Evolutionary conservation across 2,113 vertebrate species (phyloP).

Genomic region (Turnix velox): DNA sequence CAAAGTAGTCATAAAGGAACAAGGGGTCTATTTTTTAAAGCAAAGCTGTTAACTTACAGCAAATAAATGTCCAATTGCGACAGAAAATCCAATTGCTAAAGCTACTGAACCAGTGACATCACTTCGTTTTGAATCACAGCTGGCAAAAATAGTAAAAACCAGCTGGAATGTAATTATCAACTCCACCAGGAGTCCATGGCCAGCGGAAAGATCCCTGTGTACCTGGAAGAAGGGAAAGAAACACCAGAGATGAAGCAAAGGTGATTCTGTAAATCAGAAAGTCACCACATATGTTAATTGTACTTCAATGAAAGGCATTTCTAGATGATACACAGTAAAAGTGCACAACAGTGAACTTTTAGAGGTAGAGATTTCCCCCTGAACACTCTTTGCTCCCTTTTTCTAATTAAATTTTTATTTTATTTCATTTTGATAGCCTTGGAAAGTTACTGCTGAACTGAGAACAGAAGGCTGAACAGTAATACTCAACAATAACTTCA

Average conservation of each 20-base stretch:
- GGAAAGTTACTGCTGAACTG: constrained; percentile 2
- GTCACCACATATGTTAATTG: not conserved
- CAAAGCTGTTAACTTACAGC: constrained; percentile 82
- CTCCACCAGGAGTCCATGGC: constrained; percentile 90
- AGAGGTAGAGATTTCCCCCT: not conserved
- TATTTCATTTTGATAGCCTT: not conserved
- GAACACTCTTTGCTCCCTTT: not conserved
- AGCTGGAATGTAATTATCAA: constrained; percentile 95
- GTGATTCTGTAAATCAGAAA: not conserved
- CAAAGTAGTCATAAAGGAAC: not conserved
- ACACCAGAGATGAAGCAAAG: constrained; percentile 1
- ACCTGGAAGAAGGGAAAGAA: constrained; percentile 74
- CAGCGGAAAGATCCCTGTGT: constrained; percentile 79
- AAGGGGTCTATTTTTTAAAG: constrained; percentile 21
- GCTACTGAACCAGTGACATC: constrained; percentile 89
- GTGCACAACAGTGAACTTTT: not conserved
- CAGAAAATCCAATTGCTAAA: constrained; percentile 90
- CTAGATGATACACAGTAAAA: not conserved
- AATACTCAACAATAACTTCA: not conserved
- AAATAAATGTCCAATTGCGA: constrained; percentile 93
- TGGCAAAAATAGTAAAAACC: constrained; percentile 96
- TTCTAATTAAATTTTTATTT: not conserved
- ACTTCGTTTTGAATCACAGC: constrained; percentile 89
- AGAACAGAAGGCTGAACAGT: not conserved
- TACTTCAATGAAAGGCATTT: not conserved